Evolutionary conservation across 1,140 invertebrate species (phyloP).

Genomic region (Ips nitidus): DNA sequence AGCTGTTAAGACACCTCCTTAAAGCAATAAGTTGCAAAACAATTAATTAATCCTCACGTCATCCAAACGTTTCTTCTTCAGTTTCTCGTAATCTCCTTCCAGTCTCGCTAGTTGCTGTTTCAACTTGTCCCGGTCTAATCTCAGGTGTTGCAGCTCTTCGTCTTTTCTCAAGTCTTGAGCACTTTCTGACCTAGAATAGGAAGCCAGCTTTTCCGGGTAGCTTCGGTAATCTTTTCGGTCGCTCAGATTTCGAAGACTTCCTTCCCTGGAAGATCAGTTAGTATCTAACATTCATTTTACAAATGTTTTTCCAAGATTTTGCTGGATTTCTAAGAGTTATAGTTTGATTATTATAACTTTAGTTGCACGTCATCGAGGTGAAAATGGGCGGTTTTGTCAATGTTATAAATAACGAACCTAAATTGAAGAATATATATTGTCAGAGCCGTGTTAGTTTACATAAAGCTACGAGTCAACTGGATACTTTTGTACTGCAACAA

Average conservation of each 20-base stretch:
- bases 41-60: constrained; percentile 60
- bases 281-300: too few species aligned
- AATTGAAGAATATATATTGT: too few species aligned
- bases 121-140: constrained; percentile 63
- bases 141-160: constrained; percentile 60
- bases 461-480: too few species aligned
- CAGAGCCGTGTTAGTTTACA: too few species aligned
- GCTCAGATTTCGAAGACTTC: constrained; percentile 54
- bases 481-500: too few species aligned
- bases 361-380: too few species aligned
- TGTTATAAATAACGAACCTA: too few species aligned
- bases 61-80: constrained; percentile 74
- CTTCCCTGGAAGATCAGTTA: constrained; percentile 52
- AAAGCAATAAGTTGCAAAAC: background rate
- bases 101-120: constrained; percentile 53
- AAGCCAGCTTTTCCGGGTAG: constrained; percentile 46
- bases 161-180: constrained; percentile 50
- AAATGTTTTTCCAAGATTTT: too few species aligned
- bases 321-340: too few species aligned
- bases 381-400: too few species aligned
- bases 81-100: constrained; percentile 64
- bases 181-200: constrained; percentile 54
- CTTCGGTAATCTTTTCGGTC: constrained; percentile 47
- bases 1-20: constrained; percentile 54
- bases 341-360: too few species aligned